Percentiles rank a stretch among this genome's conserved stretches.
These are phyloP conservation scores for Holothuria leucospilota DNA, from an alignment of 53 echinoderm and acorn worm genomes.

Conservation along the genomic window DNA sequence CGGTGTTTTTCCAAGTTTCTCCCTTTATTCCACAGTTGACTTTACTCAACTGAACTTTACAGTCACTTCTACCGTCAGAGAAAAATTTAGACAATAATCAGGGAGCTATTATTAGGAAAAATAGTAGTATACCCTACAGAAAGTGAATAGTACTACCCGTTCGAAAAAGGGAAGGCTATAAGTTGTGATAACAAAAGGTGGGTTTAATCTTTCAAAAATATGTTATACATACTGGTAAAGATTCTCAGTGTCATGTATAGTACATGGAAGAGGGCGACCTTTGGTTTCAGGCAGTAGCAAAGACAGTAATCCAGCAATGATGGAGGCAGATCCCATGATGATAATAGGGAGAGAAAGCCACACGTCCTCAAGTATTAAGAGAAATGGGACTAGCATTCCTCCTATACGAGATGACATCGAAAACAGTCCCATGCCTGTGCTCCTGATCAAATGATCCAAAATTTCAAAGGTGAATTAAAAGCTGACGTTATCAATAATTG, in stretches of 20 bases:
- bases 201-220: no score
- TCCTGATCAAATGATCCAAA: conserved; percentile 43
- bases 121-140: no score
- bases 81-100: no score
- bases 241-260: conserved; percentile 1
- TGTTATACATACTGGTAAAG: background rate
- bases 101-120: no score
- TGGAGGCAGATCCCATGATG: background rate
- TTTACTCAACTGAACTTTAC: no score
- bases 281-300: conserved; percentile 11
- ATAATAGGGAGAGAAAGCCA: background rate
- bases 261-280: background rate
- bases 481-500: no score
- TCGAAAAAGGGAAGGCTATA: no score
- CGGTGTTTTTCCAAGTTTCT: no score
- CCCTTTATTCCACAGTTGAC: no score
- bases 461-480: background rate
- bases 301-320: background rate
- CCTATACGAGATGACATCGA: conserved; percentile 88
- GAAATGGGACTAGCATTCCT: conserved; percentile 74
- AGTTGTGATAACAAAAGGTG: no score
- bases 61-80: no score
- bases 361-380: conserved; percentile 53
- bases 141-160: no score
- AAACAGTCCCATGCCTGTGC: conserved; percentile 75